Conservation (phyloP, 2,113 vertebrate genomes). For the Psilopsiagon aymara region DNA sequence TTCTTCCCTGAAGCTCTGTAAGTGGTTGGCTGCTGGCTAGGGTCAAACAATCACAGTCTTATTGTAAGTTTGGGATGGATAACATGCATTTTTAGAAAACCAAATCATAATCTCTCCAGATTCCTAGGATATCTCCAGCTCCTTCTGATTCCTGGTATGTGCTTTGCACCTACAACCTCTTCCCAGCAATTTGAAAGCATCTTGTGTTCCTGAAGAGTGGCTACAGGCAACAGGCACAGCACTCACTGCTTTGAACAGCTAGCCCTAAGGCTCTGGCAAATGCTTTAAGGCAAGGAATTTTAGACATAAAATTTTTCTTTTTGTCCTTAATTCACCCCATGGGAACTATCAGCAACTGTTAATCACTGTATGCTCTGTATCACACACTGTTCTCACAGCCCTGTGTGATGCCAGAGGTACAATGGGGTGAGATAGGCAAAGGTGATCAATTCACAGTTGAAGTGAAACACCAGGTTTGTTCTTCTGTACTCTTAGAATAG, state of each 20-base stretch:
- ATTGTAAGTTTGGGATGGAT: neutral
- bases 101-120: neutral
- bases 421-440: neutral
- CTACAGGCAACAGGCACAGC: neutral
- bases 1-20: neutral
- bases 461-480: neutral
- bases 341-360: conserved; percentile 10
- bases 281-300: neutral
- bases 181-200: neutral
- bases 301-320: neutral
- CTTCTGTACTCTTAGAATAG: neutral
- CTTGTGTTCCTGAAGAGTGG: neutral
- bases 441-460: neutral
- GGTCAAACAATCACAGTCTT: neutral
- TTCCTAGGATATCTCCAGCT: neutral
- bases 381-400: neutral
- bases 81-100: neutral
- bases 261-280: neutral
- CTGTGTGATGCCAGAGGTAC: neutral
- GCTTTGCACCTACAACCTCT: neutral
- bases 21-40: neutral
- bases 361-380: neutral
- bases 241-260: conserved; percentile 4
- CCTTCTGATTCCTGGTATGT: neutral
- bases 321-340: conserved; percentile 25